A percentile compares a stretch with the other conserved stretches of the same genome.
These are phyloP conservation scores for Sinocyclocheilus anophthalmus DNA, from an alignment of 2,113 vertebrate species.

Conservation along the genomic window DNA sequence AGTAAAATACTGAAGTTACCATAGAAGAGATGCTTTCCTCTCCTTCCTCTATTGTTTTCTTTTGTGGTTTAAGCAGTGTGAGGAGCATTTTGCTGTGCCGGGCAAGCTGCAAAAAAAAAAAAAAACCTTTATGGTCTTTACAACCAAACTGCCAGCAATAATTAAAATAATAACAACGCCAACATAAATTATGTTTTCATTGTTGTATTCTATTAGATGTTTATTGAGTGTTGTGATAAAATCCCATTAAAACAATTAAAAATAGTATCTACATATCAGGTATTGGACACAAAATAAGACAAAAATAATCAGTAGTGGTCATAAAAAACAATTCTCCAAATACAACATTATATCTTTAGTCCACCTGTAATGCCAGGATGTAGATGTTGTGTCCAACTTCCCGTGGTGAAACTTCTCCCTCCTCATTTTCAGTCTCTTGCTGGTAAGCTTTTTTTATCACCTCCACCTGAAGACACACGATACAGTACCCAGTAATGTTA, in stretches of 20 bases:
- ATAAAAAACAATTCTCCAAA: background rate
- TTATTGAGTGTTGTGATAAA: background rate
- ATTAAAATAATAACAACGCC: background rate
- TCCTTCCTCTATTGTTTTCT: background rate
- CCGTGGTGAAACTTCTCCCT: conserved; percentile 84
- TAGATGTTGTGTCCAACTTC: conserved; percentile 99
- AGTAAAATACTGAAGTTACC: background rate
- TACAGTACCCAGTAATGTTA: background rate
- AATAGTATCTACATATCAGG: background rate
- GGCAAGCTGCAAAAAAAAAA: conserved; percentile 80
- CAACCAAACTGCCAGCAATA: too few species aligned
- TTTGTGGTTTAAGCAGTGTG: conserved; percentile 55
- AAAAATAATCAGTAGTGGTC: background rate
- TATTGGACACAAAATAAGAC: background rate
- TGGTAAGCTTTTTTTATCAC: conserved; percentile 95
- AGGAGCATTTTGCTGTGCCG: conserved; percentile 91
- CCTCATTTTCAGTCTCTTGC: conserved; percentile 89
- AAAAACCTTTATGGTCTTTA: too few species aligned
- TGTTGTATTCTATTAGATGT: background rate
- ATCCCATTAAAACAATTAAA: background rate
- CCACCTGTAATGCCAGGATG: conserved; percentile 93
- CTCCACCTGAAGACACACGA: conserved; percentile 79
- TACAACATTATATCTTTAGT: too few species aligned
- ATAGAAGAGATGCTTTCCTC: background rate
- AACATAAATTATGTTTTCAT: background rate